phyloP scores from a whole-genome alignment of 2,888 invertebrate genomes.

The Cyaniris semiargus region DNA sequence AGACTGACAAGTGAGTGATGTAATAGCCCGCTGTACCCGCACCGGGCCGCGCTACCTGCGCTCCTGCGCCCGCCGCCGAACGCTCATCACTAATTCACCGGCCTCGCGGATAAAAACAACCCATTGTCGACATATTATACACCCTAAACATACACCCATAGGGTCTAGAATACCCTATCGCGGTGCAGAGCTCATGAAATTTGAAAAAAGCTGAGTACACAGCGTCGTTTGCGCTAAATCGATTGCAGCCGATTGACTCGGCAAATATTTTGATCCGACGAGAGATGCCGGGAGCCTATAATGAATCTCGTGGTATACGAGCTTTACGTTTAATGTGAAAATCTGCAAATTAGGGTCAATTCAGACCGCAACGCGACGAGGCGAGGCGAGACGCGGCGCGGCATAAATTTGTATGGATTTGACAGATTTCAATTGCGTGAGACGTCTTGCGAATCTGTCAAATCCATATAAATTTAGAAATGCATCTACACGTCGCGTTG shows the following conservation, averaged over 20 bases:
- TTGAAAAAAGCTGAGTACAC: constrained; percentile 26
- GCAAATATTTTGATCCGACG: constrained; percentile 12
- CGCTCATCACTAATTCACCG: constrained; percentile 15
- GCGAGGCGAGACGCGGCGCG: too few species aligned
- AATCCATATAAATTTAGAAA: too few species aligned
- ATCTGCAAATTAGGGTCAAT: too few species aligned
- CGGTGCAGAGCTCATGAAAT: background rate
- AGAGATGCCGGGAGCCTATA: background rate
- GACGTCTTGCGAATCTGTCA: too few species aligned
- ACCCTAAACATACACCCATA: background rate
- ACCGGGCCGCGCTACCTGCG: background rate
- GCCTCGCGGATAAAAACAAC: constrained; percentile 12
- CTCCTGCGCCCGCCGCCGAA: background rate
- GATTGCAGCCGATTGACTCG: constrained; percentile 19
- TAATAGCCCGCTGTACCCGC: background rate
- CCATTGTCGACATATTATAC: background rate
- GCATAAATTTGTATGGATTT: too few species aligned
- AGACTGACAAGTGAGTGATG: background rate
- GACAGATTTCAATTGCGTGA: too few species aligned
- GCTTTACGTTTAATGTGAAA: background rate
- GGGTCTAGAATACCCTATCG: background rate
- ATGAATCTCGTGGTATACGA: background rate
- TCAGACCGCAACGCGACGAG: too few species aligned
- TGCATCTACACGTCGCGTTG: too few species aligned
- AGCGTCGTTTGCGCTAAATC: constrained; percentile 24